These are phyloP conservation scores for Coleophora flavipennella DNA, from an alignment of 2,888 invertebrate species.

Conservation along the genomic window DNA sequence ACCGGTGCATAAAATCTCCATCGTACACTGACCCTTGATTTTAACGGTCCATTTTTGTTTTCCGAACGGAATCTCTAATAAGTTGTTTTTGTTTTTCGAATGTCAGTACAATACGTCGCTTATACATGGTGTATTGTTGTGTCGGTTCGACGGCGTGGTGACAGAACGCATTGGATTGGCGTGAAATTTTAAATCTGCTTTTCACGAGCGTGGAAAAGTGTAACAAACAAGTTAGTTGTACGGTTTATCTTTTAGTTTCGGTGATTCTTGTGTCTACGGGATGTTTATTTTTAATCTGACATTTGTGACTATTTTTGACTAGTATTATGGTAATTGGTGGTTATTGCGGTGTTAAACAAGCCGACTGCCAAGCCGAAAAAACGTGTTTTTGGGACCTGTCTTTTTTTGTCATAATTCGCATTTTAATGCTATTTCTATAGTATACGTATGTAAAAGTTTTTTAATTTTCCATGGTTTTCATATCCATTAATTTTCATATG, in stretches of 20 bases:
- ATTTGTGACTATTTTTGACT: too few relatives aligned
- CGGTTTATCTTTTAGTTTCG: not conserved
- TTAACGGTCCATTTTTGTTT: constrained; percentile 41
- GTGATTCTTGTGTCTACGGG: too few relatives aligned
- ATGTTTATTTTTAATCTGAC: too few relatives aligned
- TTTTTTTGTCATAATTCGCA: too few relatives aligned
- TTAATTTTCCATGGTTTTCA: too few relatives aligned
- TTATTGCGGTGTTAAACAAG: too few relatives aligned
- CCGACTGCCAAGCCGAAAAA: too few relatives aligned
- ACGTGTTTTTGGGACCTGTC: too few relatives aligned
- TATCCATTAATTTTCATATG: too few relatives aligned
- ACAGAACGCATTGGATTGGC: constrained; percentile 20
- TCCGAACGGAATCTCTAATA: constrained; percentile 40
- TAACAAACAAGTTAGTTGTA: constrained; percentile 13
- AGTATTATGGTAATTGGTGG: too few relatives aligned
- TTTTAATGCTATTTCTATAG: too few relatives aligned
- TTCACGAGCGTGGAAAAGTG: constrained; percentile 23
- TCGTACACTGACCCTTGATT: constrained; percentile 44
- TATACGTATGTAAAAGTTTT: too few relatives aligned
- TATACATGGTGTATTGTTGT: constrained; percentile 13
- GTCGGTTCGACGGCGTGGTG: constrained; percentile 14
- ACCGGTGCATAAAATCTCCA: constrained; percentile 58
- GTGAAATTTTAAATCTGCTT: constrained; percentile 17
- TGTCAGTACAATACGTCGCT: constrained; percentile 19
- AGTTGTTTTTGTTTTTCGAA: constrained; percentile 24